Evolutionary conservation across 2,113 vertebrate genomes (phyloP).

Genomic region (Piliocolobus tephrosceles): DNA sequence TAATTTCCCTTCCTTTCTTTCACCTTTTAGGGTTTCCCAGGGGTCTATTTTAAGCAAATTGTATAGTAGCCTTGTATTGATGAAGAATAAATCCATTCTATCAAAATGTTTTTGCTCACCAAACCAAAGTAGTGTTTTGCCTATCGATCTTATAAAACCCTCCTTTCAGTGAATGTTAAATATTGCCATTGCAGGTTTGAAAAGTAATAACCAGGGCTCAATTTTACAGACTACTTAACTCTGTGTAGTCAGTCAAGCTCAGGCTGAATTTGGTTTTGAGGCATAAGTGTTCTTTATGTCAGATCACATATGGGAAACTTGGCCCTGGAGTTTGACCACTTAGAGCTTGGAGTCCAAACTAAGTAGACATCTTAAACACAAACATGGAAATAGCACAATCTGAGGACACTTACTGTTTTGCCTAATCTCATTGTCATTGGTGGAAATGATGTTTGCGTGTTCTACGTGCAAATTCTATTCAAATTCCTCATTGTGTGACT

Average conservation of each 20-base stretch:
- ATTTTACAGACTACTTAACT: slow-evolving; percentile 6
- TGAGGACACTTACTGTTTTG: not conserved
- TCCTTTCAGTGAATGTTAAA: slow-evolving; percentile 36
- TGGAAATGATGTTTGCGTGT: not conserved
- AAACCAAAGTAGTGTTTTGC: not conserved
- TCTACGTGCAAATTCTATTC: not conserved
- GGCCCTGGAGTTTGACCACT: not conserved
- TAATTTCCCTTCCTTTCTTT: not conserved
- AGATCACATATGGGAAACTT: not conserved
- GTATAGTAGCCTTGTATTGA: not conserved
- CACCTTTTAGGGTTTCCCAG: not conserved
- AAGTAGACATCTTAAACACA: not conserved
- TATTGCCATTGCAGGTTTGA: slow-evolving; percentile 34
- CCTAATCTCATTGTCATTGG: not conserved
- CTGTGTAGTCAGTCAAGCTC: not conserved
- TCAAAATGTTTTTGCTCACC: slow-evolving; percentile 44
- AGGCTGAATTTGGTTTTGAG: not conserved
- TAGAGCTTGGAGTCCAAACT: not conserved
- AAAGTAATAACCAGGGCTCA: slow-evolving; percentile 9
- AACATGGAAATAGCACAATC: not conserved
- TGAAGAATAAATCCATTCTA: slow-evolving; percentile 12
- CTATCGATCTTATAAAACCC: not conserved
- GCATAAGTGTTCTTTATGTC: not conserved
- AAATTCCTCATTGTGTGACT: not conserved
- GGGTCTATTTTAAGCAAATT: not conserved